Evolutionary conservation across 1,140 invertebrate species (phyloP).

Genomic region (Drosophila sp.): DNA sequence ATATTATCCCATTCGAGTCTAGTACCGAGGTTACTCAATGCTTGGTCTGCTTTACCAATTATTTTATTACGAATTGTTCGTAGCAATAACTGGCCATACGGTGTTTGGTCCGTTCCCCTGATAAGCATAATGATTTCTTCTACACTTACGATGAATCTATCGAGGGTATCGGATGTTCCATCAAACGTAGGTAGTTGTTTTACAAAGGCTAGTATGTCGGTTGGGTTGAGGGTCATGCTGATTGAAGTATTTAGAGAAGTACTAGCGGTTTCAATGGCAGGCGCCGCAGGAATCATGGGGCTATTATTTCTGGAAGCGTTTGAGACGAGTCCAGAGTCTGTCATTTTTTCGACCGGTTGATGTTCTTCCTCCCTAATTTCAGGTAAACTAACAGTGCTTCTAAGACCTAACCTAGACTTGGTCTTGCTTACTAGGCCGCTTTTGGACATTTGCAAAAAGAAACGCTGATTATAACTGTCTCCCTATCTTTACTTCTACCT

Average conservation of each 20-base stretch:
- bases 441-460: too few relatives aligned
- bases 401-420: neutral
- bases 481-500: too few relatives aligned
- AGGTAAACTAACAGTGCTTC: neutral
- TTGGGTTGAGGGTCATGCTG: neutral
- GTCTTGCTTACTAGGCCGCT: too few relatives aligned
- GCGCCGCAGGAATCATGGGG: neutral
- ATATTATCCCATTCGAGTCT: slow-evolving; percentile 9
- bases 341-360: neutral
- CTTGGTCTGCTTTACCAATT: slow-evolving; percentile 3
- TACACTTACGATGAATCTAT: neutral
- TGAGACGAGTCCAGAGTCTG: neutral
- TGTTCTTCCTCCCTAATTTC: neutral
- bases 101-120: slow-evolving; percentile 16
- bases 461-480: too few relatives aligned
- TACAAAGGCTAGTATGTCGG: neutral
- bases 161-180: neutral
- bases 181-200: neutral
- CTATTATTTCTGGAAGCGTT: too few relatives aligned
- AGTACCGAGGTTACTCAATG: neutral
- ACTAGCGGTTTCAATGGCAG: neutral
- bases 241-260: neutral
- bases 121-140: slow-evolving; percentile 18
- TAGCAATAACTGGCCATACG: slow-evolving; percentile 1
- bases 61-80: slow-evolving; percentile 15